Evolutionary conservation across 2,797 vertebrate genomes (phyloP).

Genomic region (Leptatherina wallacei): DNA sequence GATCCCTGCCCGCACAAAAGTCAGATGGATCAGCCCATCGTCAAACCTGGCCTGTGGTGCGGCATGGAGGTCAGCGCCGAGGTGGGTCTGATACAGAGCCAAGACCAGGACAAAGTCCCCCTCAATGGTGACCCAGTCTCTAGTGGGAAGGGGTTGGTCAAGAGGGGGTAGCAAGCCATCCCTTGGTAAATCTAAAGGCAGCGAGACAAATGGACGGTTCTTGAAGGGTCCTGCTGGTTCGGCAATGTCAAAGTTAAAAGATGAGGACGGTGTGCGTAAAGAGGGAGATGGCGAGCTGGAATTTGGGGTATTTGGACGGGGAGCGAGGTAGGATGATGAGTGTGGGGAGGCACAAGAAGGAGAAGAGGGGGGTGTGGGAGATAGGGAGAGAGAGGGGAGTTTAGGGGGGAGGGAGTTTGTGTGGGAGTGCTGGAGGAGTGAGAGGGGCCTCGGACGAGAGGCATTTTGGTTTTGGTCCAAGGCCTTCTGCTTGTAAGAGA

Average conservation of each 20-base stretch:
- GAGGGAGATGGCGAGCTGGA: conserved; percentile 74
- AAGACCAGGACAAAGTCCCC: conserved; percentile 91
- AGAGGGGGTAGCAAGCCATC: conserved; percentile 89
- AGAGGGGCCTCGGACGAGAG: conserved; percentile 81
- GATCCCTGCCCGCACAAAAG: conserved; percentile 89
- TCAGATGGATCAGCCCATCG: conserved; percentile 91
- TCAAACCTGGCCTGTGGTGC: conserved; percentile 89
- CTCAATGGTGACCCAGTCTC: conserved; percentile 90
- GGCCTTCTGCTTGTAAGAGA: conserved; percentile 80
- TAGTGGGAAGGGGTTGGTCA: conserved; percentile 87
- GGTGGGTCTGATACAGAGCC: conserved; percentile 89
- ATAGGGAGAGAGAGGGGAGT: conserved; percentile 81
- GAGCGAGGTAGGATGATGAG: conserved; percentile 80
- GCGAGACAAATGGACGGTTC: conserved; percentile 62
- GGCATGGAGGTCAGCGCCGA: conserved; percentile 89
- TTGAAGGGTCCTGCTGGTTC: conserved; percentile 75
- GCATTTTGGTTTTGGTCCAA: conserved; percentile 84
- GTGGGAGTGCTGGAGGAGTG: conserved; percentile 84
- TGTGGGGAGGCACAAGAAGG: conserved; percentile 82
- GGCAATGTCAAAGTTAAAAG: conserved; percentile 83
- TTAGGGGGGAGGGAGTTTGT: conserved; percentile 85
- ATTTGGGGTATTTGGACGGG: conserved; percentile 80
- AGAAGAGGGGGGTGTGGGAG: conserved; percentile 83
- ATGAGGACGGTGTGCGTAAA: conserved; percentile 75
- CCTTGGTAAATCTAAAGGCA: conserved; percentile 67